Evolutionary conservation across 1,140 invertebrate species (phyloP).

Genomic region (Thereuonema tuberculata): DNA sequence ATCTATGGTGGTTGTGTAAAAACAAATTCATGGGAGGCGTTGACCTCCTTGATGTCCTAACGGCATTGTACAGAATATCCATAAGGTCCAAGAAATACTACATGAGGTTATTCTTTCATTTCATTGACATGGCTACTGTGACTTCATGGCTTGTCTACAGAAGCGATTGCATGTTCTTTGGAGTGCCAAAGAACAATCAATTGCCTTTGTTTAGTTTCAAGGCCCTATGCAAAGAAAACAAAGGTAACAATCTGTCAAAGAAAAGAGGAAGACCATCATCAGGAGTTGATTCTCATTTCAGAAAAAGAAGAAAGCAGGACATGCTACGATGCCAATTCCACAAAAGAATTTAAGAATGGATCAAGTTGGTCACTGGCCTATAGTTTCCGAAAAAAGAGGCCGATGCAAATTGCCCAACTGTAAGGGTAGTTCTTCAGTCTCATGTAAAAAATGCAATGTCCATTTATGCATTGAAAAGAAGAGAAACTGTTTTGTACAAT

Average conservation of each 20-base stretch:
- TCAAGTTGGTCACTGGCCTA: background rate
- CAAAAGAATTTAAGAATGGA: background rate
- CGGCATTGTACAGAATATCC: constrained; percentile 28
- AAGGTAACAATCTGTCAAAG: background rate
- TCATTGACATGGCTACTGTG: constrained; percentile 29
- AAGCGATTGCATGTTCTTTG: background rate
- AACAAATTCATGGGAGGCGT: constrained; percentile 37
- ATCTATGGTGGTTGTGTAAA: constrained; percentile 33
- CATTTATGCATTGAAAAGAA: background rate
- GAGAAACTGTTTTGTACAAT: background rate
- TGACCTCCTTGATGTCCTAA: constrained; percentile 25
- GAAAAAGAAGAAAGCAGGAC: background rate
- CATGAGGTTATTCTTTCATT: constrained; percentile 32
- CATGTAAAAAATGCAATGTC: background rate
- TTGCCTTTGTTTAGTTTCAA: background rate
- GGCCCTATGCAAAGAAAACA: background rate
- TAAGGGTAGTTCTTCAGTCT: background rate
- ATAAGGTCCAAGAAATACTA: constrained; percentile 33
- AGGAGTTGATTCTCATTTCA: background rate
- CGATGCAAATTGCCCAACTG: background rate
- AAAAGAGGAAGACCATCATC: background rate
- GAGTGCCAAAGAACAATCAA: background rate
- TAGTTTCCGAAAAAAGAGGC: background rate
- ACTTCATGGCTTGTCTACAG: constrained; percentile 23
- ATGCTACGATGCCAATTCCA: background rate